Evolutionary conservation across 2,888 invertebrate species (phyloP), one percentile per base, ranked within the genome.

Genomic region (Agrotis ipsilon): DNA sequence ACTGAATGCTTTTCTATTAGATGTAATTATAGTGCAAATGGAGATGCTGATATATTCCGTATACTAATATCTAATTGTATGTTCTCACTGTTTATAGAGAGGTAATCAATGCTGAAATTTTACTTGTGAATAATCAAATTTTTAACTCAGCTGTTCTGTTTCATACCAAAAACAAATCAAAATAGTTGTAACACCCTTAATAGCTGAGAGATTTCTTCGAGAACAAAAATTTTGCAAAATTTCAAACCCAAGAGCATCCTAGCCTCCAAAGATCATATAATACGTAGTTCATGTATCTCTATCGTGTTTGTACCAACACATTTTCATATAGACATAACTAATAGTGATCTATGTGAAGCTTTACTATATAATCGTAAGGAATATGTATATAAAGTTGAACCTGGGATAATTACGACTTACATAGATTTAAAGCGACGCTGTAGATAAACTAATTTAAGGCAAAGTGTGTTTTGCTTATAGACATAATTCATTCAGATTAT

Each of bases 391-490:
- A 94, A 86, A 89, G 87, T 91, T 90, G 91, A 94, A 94, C 90
- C 94, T 92, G 96, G 96, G 96, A 96, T 96, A 94, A 94, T 93
- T 96, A 96, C 96, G 96, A 96, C 96, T 96, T 96, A 96, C 91
- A 90, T 96, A 96, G 94, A 82, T 88, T 80, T 92, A 92, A 92
- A 65, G 89, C 90, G 78, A 87, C 84, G 91, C 89, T 84, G 88
- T 92, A 92, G 88, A 79, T 84, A 83, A 82, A 81, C 73, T 79
- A 66, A 75, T 64, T 66, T 82, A 83, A 81, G 67, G 74, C 72
- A 80, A 79, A 79, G 48, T 74, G 76, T 68, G 77, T 83, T 87
- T 85, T 84, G 86, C 83, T 88, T 88, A 67, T 88, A 75, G 84
- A 70, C 3, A 46, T 83, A 74, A 85, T 80, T 78, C 62, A 81